phyloP scores from a whole-genome alignment of 2,888 invertebrate genomes.

The Tinea pellionella region DNA sequence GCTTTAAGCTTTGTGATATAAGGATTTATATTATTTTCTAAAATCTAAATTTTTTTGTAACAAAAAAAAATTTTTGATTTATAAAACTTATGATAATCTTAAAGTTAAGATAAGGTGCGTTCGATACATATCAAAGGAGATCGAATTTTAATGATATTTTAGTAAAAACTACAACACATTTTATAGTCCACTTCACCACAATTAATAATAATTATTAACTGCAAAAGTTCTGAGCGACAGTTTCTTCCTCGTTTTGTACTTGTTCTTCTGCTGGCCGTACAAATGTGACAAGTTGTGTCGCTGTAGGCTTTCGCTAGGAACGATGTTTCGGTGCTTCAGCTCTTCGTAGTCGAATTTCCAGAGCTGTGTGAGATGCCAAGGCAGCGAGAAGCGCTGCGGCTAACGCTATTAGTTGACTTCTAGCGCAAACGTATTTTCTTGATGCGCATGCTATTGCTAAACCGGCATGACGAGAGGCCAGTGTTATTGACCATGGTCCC shows the following conservation, averaged over 20 bases:
- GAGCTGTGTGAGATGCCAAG: conserved; percentile 39
- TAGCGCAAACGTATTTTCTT: conserved; percentile 71
- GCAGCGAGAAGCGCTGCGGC: conserved; percentile 51
- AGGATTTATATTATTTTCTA: too few species aligned
- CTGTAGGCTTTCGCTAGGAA: conserved; percentile 54
- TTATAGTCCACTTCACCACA: background rate
- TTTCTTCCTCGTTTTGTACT: conserved; percentile 3
- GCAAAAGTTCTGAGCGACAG: background rate
- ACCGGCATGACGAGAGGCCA: conserved; percentile 59
- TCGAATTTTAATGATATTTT: background rate
- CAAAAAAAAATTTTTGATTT: too few species aligned
- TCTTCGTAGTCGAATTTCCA: conserved; percentile 39
- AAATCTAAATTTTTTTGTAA: too few species aligned
- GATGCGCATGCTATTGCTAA: conserved; percentile 73
- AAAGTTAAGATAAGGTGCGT: too few species aligned
- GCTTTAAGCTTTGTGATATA: background rate
- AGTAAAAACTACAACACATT: background rate
- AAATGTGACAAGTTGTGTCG: conserved; percentile 35
- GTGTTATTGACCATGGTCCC: conserved; percentile 65
- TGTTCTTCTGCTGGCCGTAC: background rate
- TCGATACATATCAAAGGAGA: too few species aligned
- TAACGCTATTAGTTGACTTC: conserved; percentile 53
- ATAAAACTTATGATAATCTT: too few species aligned
- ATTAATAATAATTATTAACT: conserved; percentile 1
- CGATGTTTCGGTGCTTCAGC: conserved; percentile 21